A percentile compares a stretch with the other conserved stretches of the same genome.
Conservation (phyloP, 1,140 invertebrate species). For the Antheraea mylitta region DNA sequence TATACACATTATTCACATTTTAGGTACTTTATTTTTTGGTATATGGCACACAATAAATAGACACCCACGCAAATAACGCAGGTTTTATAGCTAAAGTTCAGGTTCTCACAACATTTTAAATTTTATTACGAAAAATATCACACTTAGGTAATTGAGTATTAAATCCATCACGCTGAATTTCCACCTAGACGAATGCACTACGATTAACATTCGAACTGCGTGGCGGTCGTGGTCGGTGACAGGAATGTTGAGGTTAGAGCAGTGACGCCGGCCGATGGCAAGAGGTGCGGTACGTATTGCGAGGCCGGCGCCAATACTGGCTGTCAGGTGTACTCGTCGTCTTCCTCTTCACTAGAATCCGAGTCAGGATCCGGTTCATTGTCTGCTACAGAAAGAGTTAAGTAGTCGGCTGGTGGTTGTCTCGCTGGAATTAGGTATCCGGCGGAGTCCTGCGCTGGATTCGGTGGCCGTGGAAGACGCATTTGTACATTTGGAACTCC, state of each 20-base stretch:
- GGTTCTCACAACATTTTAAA: slow-evolving; percentile 15
- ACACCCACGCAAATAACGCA: slow-evolving; percentile 14
- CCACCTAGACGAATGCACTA: slow-evolving; percentile 9
- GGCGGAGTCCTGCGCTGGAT: slow-evolving; percentile 56
- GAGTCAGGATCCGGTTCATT: slow-evolving; percentile 46
- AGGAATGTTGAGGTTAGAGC: slow-evolving; percentile 49
- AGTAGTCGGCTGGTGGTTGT: slow-evolving; percentile 72
- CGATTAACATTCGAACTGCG: slow-evolving; percentile 46
- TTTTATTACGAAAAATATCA: slow-evolving; percentile 47
- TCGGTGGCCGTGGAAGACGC: slow-evolving; percentile 62
- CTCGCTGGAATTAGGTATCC: slow-evolving; percentile 63
- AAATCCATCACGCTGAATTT: slow-evolving; percentile 24
- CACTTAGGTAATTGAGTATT: slow-evolving; percentile 59
- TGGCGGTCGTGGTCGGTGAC: slow-evolving; percentile 27
- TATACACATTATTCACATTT: slow-evolving; percentile 24
- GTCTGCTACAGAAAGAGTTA: slow-evolving; percentile 57
- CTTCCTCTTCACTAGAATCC: slow-evolving; percentile 65
- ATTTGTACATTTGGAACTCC: slow-evolving; percentile 38
- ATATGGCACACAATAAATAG: slow-evolving; percentile 33
- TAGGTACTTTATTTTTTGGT: slow-evolving; percentile 38
- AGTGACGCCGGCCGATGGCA: slow-evolving; percentile 37
- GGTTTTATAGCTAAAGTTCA: slow-evolving; percentile 9
- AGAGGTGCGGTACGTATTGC: slow-evolving; percentile 52
- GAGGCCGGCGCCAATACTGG: slow-evolving; percentile 33
- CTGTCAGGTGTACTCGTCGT: slow-evolving; percentile 67